A percentile compares a stretch with the other conserved stretches of the same genome.
These are phyloP conservation scores for Coenonympha arcania DNA, from an alignment of 2,888 invertebrate species.

Conservation along the genomic window DNA sequence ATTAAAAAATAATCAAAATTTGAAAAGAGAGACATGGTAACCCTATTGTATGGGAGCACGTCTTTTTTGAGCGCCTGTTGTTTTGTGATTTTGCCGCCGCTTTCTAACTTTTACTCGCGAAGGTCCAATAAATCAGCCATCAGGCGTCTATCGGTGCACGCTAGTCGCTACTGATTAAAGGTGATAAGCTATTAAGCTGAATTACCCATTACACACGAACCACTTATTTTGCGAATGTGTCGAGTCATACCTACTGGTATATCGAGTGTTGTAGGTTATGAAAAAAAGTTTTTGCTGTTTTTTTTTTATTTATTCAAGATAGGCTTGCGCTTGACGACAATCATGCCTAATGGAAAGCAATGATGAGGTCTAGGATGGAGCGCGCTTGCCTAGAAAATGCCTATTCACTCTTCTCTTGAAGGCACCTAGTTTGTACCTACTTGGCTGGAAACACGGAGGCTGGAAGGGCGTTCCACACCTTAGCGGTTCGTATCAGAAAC, in stretches of 20 bases:
- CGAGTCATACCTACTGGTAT: slow-evolving; percentile 19
- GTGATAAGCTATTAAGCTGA: slow-evolving; percentile 24
- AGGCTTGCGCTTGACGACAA: no score
- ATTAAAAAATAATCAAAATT: neutral
- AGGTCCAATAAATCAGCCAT: slow-evolving; percentile 20
- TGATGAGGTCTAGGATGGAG: no score
- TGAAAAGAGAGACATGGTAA: neutral
- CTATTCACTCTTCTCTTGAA: no score
- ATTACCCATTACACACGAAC: slow-evolving; percentile 20
- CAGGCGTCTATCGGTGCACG: slow-evolving; percentile 11
- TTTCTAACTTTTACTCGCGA: slow-evolving; percentile 59
- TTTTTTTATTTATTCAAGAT: no score
- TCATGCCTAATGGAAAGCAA: no score
- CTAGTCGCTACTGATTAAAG: slow-evolving; percentile 22
- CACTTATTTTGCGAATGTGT: slow-evolving; percentile 18
- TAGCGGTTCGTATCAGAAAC: no score
- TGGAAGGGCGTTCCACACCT: no score
- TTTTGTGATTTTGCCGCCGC: slow-evolving; percentile 47
- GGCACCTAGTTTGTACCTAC: no score
- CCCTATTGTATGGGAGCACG: neutral
- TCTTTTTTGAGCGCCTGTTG: slow-evolving; percentile 36
- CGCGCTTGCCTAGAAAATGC: no score
- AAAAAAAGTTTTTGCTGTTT: no score
- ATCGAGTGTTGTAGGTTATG: no score
- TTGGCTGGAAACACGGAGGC: no score